phyloP scores from a whole-genome alignment of 2,888 invertebrate genomes.

The Caenorhabditis virilis region DNA sequence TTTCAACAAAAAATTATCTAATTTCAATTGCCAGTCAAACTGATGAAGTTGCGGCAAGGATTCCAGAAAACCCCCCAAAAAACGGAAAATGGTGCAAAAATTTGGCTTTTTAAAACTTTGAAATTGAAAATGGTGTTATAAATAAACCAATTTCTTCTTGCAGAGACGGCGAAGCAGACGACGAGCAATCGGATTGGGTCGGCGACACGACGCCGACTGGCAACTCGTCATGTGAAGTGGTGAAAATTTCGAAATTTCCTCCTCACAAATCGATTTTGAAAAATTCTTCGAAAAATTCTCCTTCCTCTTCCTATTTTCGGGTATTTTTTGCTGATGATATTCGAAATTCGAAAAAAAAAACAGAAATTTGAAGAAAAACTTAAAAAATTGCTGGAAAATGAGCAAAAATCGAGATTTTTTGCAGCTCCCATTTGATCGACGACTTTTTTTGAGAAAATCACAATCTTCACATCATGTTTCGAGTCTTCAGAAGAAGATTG shows the following conservation, averaged over 20 bases:
- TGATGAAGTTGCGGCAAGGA: no score
- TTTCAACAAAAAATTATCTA: no score
- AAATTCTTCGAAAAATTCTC: neutral
- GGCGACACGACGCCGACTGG: slow-evolving; percentile 37
- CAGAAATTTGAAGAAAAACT: neutral
- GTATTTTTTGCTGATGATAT: no score
- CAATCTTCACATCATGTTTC: slow-evolving; percentile 19
- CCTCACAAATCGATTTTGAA: no score
- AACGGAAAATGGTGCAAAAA: no score
- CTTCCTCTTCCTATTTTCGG: no score
- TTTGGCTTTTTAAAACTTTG: no score
- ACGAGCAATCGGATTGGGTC: slow-evolving; percentile 64
- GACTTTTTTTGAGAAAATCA: slow-evolving; percentile 16
- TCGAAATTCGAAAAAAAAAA: neutral
- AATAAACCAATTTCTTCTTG: neutral
- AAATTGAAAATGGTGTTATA: no score
- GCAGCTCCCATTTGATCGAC: slow-evolving; percentile 21
- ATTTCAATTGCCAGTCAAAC: no score
- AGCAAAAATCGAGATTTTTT: slow-evolving; percentile 2
- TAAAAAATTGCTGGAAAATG: no score
- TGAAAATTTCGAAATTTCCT: neutral
- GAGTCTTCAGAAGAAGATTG: slow-evolving; percentile 31
- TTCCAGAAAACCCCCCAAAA: no score
- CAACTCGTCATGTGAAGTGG: neutral
- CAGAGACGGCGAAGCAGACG: slow-evolving; percentile 50